Conservation (phyloP, 2,797 vertebrate species). For the Sorex maritimensis region DNA sequence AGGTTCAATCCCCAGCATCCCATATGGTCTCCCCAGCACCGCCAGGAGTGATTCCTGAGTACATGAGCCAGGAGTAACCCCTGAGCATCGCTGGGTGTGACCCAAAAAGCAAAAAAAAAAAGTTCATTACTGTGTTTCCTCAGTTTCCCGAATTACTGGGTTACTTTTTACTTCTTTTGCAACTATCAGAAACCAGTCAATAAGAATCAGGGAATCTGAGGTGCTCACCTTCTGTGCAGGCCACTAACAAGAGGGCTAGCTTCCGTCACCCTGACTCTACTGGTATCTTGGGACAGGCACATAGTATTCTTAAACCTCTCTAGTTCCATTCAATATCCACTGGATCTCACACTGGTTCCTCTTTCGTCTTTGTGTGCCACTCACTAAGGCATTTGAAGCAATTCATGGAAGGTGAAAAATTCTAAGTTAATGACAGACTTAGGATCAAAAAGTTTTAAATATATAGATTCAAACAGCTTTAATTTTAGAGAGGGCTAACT, state of each 20-base stretch:
- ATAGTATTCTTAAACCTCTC: background rate
- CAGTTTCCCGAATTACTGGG: constrained; percentile 46
- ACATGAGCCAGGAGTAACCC: no score
- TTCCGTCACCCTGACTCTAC: background rate
- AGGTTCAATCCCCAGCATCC: no score
- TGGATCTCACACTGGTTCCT: background rate
- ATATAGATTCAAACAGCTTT: constrained; percentile 69
- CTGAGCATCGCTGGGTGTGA: no score
- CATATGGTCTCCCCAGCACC: no score
- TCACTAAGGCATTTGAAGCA: background rate
- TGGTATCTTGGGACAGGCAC: background rate
- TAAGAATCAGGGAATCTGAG: background rate
- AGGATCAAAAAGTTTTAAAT: constrained; percentile 72
- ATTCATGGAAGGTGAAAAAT: constrained; percentile 10
- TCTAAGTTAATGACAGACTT: constrained; percentile 22
- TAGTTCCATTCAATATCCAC: background rate
- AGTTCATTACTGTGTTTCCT: constrained; percentile 7
- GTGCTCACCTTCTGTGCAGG: background rate
- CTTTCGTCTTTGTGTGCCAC: background rate
- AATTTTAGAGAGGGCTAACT: constrained; percentile 73
- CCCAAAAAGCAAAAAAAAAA: no score
- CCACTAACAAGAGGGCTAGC: background rate
- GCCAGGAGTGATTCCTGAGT: no score
- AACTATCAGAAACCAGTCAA: constrained; percentile 17
- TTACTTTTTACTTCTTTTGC: constrained; percentile 22